These are phyloP conservation scores for Nyctibius bracteatus DNA, from an alignment of 2,113 vertebrate species.

Conservation along the genomic window DNA sequence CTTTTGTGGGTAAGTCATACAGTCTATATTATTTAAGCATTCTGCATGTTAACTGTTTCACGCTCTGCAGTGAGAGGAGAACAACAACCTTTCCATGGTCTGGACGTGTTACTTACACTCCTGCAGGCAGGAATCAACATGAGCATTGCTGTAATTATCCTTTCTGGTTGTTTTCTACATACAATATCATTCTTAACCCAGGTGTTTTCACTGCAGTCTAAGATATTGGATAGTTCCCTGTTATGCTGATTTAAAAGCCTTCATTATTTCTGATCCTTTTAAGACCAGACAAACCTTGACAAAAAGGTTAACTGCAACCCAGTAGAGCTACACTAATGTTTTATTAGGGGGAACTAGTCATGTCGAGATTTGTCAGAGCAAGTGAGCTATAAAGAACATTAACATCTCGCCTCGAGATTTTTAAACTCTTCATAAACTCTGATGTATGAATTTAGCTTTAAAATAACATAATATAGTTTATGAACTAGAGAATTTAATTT, in stretches of 20 bases:
- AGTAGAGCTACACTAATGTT: slow-evolving; percentile 64
- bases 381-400: slow-evolving; percentile 36
- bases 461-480: neutral
- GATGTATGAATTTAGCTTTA: neutral
- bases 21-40: neutral
- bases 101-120: neutral
- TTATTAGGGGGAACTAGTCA: slow-evolving; percentile 61
- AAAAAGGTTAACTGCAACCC: slow-evolving; percentile 74
- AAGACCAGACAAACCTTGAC: slow-evolving; percentile 60
- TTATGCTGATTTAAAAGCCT: slow-evolving; percentile 64
- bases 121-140: slow-evolving; percentile 1
- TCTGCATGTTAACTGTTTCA: neutral
- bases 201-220: slow-evolving; percentile 51
- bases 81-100: neutral
- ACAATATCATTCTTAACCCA: slow-evolving; percentile 46
- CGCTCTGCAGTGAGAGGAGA: neutral
- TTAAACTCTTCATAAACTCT: slow-evolving; percentile 44
- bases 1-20: neutral
- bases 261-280: slow-evolving; percentile 66
- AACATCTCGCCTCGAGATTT: slow-evolving; percentile 42
- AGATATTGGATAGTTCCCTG: slow-evolving; percentile 37
- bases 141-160: slow-evolving; percentile 43
- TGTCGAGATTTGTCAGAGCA: slow-evolving; percentile 55
- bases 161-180: neutral
- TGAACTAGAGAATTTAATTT: neutral